Evolutionary conservation across 2,113 vertebrate genomes (phyloP).

Genomic region (Etia nguti): DNA sequence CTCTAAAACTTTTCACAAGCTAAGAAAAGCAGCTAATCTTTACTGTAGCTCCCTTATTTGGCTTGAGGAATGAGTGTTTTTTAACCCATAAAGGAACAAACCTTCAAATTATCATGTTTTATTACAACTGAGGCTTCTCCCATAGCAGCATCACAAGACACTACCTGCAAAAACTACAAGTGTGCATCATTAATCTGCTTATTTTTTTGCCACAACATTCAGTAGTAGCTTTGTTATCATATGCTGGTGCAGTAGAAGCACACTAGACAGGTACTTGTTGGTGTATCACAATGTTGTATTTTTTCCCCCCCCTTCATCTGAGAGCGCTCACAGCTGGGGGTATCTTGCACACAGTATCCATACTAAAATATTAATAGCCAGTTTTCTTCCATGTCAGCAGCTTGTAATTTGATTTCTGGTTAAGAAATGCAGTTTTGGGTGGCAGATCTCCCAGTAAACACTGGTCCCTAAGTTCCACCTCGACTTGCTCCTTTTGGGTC

Average conservation of each 20-base stretch:
- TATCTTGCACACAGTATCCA: conserved; percentile 26
- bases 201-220: background rate
- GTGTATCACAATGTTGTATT: conserved; percentile 3
- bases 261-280: conserved; percentile 55
- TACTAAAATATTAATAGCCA: conserved; percentile 63
- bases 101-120: background rate
- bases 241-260: background rate
- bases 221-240: background rate
- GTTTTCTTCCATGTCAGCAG: conserved; percentile 56
- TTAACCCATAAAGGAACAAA: background rate
- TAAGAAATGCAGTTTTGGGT: conserved; percentile 57
- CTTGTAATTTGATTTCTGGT: conserved; percentile 62
- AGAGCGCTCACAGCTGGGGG: conserved; percentile 18
- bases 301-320: background rate
- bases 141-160: background rate
- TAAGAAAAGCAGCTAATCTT: background rate
- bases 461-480: conserved; percentile 14
- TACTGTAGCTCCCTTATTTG: background rate
- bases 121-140: background rate
- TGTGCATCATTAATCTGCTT: conserved; percentile 1
- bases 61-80: background rate
- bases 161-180: background rate
- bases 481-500: conserved; percentile 24
- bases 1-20: background rate
- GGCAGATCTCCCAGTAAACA: conserved; percentile 32